phyloP scores from a whole-genome alignment of 2,888 invertebrate genomes.

The Macropis europaea region DNA sequence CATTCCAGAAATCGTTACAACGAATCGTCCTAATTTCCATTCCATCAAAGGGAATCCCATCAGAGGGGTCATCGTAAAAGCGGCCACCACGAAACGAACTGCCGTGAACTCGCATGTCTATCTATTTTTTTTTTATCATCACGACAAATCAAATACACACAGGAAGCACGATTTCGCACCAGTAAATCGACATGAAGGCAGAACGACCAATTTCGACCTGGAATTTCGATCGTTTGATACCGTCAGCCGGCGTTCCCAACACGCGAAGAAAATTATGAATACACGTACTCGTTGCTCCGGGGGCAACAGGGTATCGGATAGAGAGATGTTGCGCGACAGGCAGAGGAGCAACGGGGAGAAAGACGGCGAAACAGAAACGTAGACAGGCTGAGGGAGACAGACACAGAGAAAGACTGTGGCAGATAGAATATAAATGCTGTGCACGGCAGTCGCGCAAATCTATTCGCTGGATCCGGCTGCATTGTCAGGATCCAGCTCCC shows the following conservation, averaged over 20 bases:
- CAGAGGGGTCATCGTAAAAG: conserved; percentile 2
- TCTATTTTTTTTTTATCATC: conserved; percentile 14
- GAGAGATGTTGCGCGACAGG: conserved; percentile 4
- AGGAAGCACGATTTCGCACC: conserved; percentile 31
- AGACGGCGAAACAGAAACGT: background rate
- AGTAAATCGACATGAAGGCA: conserved; percentile 53
- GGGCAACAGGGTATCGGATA: conserved; percentile 8
- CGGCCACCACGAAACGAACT: background rate
- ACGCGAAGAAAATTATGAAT: conserved; percentile 44
- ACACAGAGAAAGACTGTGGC: background rate
- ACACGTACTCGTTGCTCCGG: conserved; percentile 1
- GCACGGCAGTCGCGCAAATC: conserved; percentile 63
- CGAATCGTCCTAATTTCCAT: conserved; percentile 18
- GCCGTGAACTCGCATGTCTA: conserved; percentile 6
- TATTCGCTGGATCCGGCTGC: conserved; percentile 60
- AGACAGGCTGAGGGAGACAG: background rate
- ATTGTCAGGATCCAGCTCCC: conserved; percentile 65
- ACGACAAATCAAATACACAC: background rate
- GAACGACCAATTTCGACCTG: conserved; percentile 49
- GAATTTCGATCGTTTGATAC: conserved; percentile 31
- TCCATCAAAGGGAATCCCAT: conserved; percentile 1
- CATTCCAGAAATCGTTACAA: background rate
- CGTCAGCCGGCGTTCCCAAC: conserved; percentile 13
- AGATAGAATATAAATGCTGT: conserved; percentile 56
- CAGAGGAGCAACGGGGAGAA: background rate